Conservation (phyloP, 2,113 vertebrate genomes). For the Trematocara zebra region DNA sequence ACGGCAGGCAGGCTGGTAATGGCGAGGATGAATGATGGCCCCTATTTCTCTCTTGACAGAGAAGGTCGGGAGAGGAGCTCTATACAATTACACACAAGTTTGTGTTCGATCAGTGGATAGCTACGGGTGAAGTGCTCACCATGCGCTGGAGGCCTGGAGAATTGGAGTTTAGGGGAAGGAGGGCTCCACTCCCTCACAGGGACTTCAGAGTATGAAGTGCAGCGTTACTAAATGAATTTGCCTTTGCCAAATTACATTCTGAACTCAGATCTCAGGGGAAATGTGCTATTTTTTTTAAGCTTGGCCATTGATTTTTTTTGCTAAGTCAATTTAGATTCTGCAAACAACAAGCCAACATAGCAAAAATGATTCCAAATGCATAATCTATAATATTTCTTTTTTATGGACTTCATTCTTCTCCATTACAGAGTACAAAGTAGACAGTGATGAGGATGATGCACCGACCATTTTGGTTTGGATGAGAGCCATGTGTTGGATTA, state of each 20-base stretch:
- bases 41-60: conserved; percentile 70
- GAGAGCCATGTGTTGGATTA: neutral
- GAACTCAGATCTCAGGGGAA: conserved; percentile 1
- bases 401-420: neutral
- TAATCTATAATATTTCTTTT: neutral
- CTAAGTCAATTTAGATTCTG: conserved; percentile 4
- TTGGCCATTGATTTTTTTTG: conserved; percentile 9
- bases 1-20: conserved; percentile 73
- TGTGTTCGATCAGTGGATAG: conserved; percentile 61
- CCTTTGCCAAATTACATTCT: conserved; percentile 35
- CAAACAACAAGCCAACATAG: neutral
- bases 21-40: conserved; percentile 75
- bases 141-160: neutral
- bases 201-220: conserved; percentile 18
- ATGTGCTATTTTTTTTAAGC: neutral
- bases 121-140: conserved; percentile 29
- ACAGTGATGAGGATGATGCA: neutral
- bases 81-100: conserved; percentile 66
- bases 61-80: conserved; percentile 71
- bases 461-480: neutral
- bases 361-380: neutral
- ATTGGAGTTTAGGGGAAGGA: neutral
- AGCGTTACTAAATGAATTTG: conserved; percentile 40
- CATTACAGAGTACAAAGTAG: neutral
- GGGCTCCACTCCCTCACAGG: neutral